A percentile compares a stretch with the other conserved stretches of the same genome.
Evolutionary conservation across 2,113 vertebrate species (phyloP).

Genomic region (Chelonoidis abingdonii): DNA sequence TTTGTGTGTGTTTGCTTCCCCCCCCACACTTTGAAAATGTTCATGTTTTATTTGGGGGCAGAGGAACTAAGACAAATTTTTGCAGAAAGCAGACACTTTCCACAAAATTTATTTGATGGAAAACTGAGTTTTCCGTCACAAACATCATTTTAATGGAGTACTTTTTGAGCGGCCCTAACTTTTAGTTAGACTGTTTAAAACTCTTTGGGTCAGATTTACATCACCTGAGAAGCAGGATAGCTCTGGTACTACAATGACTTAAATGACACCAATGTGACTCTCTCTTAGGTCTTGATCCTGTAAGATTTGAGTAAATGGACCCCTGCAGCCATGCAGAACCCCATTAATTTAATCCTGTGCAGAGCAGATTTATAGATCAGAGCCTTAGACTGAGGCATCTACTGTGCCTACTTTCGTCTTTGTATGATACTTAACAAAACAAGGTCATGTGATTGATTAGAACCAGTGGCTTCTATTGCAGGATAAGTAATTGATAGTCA

Average conservation of each 20-base stretch:
- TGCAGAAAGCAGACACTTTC: neutral
- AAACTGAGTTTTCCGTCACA: too few relatives aligned
- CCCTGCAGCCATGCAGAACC: neutral
- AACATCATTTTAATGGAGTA: too few relatives aligned
- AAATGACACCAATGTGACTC: too few relatives aligned
- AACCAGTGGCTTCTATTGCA: too few relatives aligned
- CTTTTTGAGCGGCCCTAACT: neutral
- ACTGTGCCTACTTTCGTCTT: neutral
- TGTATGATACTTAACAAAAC: neutral
- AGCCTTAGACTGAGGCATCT: accelerated
- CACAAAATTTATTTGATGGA: too few relatives aligned
- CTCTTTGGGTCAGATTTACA: neutral
- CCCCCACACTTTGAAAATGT: too few relatives aligned
- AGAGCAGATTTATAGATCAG: neutral
- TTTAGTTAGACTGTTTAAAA: neutral
- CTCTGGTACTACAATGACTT: too few relatives aligned
- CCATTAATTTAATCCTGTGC: neutral
- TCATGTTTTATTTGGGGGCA: too few relatives aligned
- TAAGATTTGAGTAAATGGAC: neutral
- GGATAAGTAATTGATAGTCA: too few relatives aligned
- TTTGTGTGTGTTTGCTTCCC: too few relatives aligned
- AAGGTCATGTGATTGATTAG: neutral
- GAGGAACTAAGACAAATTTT: too few relatives aligned
- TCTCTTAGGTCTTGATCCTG: neutral
- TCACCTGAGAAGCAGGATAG: neutral